Conservation (phyloP, 2,113 vertebrate genomes). For the Antechinus stuartii region DNA sequence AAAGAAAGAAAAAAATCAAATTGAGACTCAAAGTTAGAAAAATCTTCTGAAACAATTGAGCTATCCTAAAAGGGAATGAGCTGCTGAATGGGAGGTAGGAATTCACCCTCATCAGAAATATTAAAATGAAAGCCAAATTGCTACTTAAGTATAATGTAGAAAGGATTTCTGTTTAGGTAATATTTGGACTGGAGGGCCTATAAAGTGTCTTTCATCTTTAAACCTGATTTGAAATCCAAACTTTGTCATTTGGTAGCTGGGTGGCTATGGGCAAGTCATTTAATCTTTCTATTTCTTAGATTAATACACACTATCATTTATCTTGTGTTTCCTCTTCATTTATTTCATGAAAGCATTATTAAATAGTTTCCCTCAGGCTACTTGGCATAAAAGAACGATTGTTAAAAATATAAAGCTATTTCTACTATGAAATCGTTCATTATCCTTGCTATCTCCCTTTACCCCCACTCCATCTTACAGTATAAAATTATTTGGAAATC, state of each 20-base stretch:
- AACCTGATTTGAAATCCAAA: background rate
- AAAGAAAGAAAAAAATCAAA: background rate
- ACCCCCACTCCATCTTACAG: too few species aligned
- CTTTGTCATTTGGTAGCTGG: background rate
- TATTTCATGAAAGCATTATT: constrained; percentile 24
- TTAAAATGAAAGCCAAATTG: background rate
- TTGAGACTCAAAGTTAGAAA: background rate
- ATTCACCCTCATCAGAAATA: background rate
- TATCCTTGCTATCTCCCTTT: background rate
- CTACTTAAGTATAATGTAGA: background rate
- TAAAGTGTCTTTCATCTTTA: background rate
- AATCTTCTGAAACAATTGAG: background rate
- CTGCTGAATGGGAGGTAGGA: background rate
- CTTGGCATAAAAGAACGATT: constrained; percentile 15
- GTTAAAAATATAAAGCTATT: constrained; percentile 30
- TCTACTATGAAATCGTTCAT: constrained; percentile 23
- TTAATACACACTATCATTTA: background rate
- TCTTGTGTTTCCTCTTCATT: constrained; percentile 42
- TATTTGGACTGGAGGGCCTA: too few species aligned
- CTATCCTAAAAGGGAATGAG: background rate
- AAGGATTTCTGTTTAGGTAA: too few species aligned
- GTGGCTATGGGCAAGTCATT: background rate
- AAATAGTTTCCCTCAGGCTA: constrained; percentile 37
- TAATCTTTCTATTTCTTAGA: background rate
- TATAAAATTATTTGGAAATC: background rate